phyloP scores from a whole-genome alignment of 2,888 invertebrate species.

The Sicus ferrugineus region DNA sequence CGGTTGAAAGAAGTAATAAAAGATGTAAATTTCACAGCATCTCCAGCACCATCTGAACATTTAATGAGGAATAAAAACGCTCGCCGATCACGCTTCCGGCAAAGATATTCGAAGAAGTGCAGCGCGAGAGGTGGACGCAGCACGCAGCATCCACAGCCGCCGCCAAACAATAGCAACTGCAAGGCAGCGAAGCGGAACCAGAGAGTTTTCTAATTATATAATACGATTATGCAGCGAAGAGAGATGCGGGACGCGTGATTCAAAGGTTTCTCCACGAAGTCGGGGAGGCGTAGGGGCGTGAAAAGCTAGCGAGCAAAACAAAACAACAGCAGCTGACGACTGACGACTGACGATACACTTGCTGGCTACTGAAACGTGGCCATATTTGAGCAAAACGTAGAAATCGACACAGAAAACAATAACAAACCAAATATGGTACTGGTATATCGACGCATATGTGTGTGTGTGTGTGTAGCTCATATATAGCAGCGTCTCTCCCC shows the following conservation, averaged over 20 bases:
- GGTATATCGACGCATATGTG: neutral
- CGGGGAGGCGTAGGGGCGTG: neutral
- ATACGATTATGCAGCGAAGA: constrained; percentile 18
- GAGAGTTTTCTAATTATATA: constrained; percentile 28
- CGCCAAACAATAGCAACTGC: no score
- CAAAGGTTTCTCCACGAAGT: neutral
- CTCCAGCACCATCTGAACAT: no score
- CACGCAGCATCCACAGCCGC: no score
- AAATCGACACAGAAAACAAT: neutral
- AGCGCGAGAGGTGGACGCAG: no score
- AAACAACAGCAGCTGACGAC: constrained; percentile 5
- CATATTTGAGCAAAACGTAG: constrained; percentile 48
- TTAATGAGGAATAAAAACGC: no score
- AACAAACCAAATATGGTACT: neutral
- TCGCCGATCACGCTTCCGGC: no score
- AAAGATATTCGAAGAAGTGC: no score
- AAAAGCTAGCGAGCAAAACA: neutral
- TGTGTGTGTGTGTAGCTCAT: neutral
- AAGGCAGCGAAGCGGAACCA: no score
- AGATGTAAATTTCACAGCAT: no score
- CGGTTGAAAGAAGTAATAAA: no score
- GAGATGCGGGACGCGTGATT: neutral
- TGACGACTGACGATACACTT: constrained; percentile 30
- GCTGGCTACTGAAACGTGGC: constrained; percentile 47
- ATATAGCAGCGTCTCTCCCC: neutral